Evolutionary conservation across 2,888 invertebrate species (phyloP).

Genomic region (Cryptocephalus moraei): DNA sequence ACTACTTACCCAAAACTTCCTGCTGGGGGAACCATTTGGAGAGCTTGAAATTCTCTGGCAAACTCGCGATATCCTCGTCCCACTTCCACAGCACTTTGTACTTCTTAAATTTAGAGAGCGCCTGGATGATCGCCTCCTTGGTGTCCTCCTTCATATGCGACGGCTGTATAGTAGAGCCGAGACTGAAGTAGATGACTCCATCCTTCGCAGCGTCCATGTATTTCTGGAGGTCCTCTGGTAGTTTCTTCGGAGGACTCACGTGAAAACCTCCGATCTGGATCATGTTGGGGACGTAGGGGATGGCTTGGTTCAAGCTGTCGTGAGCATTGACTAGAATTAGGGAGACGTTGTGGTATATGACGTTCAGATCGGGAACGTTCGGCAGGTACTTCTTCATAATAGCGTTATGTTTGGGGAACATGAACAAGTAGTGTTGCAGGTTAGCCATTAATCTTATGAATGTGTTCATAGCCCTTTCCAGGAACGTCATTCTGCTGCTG

Average conservation of each 20-base stretch:
- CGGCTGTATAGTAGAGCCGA: constrained; percentile 50
- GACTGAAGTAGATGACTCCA: constrained; percentile 49
- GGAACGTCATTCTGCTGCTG: constrained; percentile 40
- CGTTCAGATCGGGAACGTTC: constrained; percentile 19
- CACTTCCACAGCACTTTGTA: constrained; percentile 61
- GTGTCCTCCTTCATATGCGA: constrained; percentile 43
- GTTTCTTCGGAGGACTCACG: constrained; percentile 20
- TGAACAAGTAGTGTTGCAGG: constrained; percentile 13
- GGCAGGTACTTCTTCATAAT: constrained; percentile 25
- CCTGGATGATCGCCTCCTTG: constrained; percentile 43
- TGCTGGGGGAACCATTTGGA: constrained; percentile 21
- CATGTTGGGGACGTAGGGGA: constrained; percentile 45
- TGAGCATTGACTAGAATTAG: constrained; percentile 33
- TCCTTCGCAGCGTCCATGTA: constrained; percentile 43
- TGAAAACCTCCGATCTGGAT: constrained; percentile 50
- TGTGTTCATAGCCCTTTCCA: constrained; percentile 43
- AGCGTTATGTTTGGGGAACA: constrained; percentile 19
- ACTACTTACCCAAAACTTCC: constrained; percentile 39
- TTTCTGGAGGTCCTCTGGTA: constrained; percentile 39
- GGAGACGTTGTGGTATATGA: constrained; percentile 19
- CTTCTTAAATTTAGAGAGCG: constrained; percentile 45
- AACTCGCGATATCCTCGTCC: constrained; percentile 32
- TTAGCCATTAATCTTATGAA: constrained; percentile 17
- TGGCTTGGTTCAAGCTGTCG: constrained; percentile 40
- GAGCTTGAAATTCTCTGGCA: constrained; percentile 35